phyloP scores from a whole-genome alignment of 35 echinoderm and acorn worm species.

The Stichopus chloronotus region DNA sequence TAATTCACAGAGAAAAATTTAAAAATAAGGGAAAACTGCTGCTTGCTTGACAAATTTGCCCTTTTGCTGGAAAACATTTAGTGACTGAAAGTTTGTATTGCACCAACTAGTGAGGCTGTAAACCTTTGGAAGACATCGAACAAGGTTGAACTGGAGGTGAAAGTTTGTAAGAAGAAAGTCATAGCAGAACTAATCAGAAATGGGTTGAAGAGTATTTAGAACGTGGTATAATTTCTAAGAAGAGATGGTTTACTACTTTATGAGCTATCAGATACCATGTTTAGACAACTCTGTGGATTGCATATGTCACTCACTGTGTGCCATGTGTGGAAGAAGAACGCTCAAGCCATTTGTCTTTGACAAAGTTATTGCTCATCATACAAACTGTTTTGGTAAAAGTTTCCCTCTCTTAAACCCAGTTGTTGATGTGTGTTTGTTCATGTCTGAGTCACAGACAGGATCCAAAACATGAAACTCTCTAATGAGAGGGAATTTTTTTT shows the following conservation, averaged over 20 bases:
- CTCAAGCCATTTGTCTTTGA: background rate
- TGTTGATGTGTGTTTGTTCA: background rate
- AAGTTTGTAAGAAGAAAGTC: background rate
- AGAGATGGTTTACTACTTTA: background rate
- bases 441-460: background rate
- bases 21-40: no score
- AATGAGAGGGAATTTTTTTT: slow-evolving; percentile 4
- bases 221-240: background rate
- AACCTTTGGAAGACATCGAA: background rate
- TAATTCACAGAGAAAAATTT: no score
- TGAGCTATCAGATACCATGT: background rate
- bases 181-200: background rate
- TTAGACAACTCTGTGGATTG: no score
- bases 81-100: no score
- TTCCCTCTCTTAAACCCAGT: background rate
- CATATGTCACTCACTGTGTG: no score
- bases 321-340: no score
- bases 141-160: background rate
- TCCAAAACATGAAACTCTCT: slow-evolving; percentile 7
- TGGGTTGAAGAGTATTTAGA: background rate
- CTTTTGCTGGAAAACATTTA: no score
- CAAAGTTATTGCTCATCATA: no score
- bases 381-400: background rate
- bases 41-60: no score
- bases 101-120: no score